Evolutionary conservation across 2,113 vertebrate genomes (phyloP).

Genomic region (Gopherus evgoodei): DNA sequence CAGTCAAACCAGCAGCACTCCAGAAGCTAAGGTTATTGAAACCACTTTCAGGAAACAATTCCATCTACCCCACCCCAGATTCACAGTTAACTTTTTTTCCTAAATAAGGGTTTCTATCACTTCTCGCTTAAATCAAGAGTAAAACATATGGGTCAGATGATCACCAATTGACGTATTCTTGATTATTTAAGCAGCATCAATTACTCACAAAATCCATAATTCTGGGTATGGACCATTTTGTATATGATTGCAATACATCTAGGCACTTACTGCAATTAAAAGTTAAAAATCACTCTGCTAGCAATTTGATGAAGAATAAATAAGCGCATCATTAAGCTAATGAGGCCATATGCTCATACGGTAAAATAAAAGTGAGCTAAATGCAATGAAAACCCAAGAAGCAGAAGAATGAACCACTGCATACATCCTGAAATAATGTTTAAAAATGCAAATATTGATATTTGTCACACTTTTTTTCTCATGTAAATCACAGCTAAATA

Average conservation of each 20-base stretch:
- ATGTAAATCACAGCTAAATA: constrained; percentile 53
- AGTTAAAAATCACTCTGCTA: not conserved
- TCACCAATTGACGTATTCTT: not conserved
- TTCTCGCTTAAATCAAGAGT: not conserved
- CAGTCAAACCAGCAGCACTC: not conserved
- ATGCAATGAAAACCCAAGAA: constrained; percentile 19
- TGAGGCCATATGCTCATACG: constrained; percentile 44
- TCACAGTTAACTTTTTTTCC: not conserved
- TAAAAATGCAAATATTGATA: constrained; percentile 60
- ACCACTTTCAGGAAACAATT: not conserved
- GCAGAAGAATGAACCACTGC: constrained; percentile 20
- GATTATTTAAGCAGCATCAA: not conserved
- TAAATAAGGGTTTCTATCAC: not conserved
- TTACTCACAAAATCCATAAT: not conserved
- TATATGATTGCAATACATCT: not conserved
- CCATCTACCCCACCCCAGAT: not conserved
- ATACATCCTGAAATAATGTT: constrained; percentile 43
- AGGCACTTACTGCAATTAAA: not conserved
- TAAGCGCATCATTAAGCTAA: constrained; percentile 12
- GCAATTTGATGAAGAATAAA: constrained; percentile 39
- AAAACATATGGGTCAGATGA: not conserved
- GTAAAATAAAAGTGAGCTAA: constrained; percentile 33
- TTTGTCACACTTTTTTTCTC: constrained; percentile 12
- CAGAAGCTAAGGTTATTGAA: accelerated
- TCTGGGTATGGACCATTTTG: not conserved